A percentile compares a stretch with the other conserved stretches of the same genome.
phyloP scores from a whole-genome alignment of 1,140 invertebrate species.

The Bombus breviceps region DNA sequence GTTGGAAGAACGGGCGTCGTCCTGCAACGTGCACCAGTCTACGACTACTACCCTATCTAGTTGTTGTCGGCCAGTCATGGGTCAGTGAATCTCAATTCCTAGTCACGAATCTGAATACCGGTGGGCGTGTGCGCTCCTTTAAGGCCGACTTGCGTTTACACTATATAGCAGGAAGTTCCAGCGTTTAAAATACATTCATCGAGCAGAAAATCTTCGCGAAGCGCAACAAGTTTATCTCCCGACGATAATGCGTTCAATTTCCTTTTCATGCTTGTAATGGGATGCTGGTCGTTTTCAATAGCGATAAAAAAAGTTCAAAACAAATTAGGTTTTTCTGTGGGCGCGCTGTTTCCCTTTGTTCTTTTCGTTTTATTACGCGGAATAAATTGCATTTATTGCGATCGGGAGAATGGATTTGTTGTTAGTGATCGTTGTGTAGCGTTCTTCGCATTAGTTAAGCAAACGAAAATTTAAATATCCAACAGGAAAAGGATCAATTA shows the following conservation, averaged over 20 bases:
- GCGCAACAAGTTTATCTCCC: slow-evolving; percentile 11
- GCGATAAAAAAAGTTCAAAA: background rate
- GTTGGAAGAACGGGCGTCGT: slow-evolving; percentile 71
- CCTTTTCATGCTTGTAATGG: background rate
- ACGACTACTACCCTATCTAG: slow-evolving; percentile 64
- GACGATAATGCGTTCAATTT: slow-evolving; percentile 1
- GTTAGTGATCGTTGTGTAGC: too few species aligned
- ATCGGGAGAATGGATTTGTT: too few species aligned
- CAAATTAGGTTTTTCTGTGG: too few species aligned
- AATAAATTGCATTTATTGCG: too few species aligned
- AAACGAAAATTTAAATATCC: too few species aligned
- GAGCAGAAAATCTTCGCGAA: background rate
- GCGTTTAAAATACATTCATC: background rate
- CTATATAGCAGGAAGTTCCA: slow-evolving; percentile 55
- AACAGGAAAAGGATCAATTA: too few species aligned
- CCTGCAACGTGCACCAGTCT: slow-evolving; percentile 56
- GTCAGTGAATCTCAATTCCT: slow-evolving; percentile 80
- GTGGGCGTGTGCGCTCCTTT: slow-evolving; percentile 56
- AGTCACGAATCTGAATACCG: slow-evolving; percentile 77
- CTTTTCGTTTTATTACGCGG: background rate
- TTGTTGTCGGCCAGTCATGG: slow-evolving; percentile 77
- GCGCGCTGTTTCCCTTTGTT: background rate
- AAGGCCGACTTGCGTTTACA: slow-evolving; percentile 59
- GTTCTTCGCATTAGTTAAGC: too few species aligned
- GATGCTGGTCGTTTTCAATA: background rate